These are phyloP conservation scores for Aepyceros melampus DNA, from an alignment of 2,113 vertebrate genomes.

Conservation along the genomic window DNA sequence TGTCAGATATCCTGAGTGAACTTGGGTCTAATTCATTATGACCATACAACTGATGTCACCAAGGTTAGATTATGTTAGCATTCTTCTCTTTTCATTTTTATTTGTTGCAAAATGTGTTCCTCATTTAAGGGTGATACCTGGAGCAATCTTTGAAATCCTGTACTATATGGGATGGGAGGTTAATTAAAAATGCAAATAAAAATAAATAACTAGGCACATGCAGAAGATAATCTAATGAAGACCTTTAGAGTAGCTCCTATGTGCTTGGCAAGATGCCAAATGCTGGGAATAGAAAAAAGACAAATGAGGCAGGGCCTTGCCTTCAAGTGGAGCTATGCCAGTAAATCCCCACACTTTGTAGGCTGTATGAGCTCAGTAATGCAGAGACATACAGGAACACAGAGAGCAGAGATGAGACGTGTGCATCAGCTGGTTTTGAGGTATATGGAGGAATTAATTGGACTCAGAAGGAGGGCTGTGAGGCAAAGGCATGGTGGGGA, in stretches of 20 bases:
- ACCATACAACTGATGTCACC: too few relatives aligned
- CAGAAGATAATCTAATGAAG: neutral
- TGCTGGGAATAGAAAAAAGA: neutral
- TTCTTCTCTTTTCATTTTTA: neutral
- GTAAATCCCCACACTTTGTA: neutral
- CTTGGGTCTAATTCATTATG: neutral
- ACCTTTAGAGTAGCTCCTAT: neutral
- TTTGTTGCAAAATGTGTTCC: neutral
- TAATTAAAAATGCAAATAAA: neutral
- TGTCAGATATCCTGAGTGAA: neutral
- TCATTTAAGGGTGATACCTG: neutral
- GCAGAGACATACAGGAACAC: neutral
- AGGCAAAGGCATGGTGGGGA: neutral
- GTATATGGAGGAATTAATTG: neutral
- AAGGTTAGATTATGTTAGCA: neutral
- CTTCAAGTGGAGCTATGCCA: neutral
- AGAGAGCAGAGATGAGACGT: neutral
- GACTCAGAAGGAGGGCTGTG: neutral
- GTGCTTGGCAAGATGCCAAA: neutral
- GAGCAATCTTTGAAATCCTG: neutral
- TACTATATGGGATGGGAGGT: neutral
- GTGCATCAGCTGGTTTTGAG: neutral
- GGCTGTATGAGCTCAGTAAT: neutral
- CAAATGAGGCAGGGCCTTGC: neutral
- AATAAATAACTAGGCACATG: neutral